Evolutionary conservation across 2,113 vertebrate species (phyloP).

Genomic region (Aegotheles bennettii): DNA sequence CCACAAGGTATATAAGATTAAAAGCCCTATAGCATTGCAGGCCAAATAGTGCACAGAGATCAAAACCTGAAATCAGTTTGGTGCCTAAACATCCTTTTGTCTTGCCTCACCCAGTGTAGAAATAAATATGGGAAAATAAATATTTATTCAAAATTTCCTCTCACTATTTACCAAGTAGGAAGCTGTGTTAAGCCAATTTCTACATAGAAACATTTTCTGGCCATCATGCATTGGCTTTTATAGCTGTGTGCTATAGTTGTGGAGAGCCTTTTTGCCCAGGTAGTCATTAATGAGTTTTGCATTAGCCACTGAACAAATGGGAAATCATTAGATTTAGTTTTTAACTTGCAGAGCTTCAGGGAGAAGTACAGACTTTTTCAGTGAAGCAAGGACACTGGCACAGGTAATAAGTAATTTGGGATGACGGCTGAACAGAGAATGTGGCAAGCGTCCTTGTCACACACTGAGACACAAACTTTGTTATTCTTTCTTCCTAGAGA

Average conservation of each 20-base stretch:
- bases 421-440: background rate
- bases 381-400: background rate
- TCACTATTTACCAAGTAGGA: conserved; percentile 7
- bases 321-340: background rate
- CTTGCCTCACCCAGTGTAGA: conserved; percentile 44
- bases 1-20: background rate
- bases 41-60: background rate
- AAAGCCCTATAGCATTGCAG: background rate
- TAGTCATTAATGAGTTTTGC: background rate
- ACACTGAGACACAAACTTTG: background rate
- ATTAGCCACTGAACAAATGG: background rate
- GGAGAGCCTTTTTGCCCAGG: background rate
- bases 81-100: conserved; percentile 54
- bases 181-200: background rate
- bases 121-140: conserved; percentile 57
- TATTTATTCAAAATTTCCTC: conserved; percentile 62
- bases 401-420: background rate
- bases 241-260: background rate
- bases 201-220: background rate
- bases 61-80: conserved; percentile 33
- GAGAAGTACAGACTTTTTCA: background rate
- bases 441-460: background rate
- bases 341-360: background rate
- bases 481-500: background rate
- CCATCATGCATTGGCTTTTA: background rate